Evolutionary conservation across 2,888 invertebrate genomes (phyloP).

Genomic region (Mythimna pallens): DNA sequence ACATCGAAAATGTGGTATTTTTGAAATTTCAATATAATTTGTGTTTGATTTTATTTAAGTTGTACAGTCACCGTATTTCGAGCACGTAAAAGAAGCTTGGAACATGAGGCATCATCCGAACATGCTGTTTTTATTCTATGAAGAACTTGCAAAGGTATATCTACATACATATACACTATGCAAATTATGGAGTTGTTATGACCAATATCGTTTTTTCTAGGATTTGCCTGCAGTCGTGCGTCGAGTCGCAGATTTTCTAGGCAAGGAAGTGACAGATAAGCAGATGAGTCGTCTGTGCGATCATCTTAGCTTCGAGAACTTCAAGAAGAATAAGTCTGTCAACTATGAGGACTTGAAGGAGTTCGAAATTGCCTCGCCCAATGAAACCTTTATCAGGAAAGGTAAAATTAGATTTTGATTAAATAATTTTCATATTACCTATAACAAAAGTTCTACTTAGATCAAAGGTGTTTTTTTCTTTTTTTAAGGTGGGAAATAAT

Average conservation of each 20-base stretch:
- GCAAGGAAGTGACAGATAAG: constrained; percentile 84
- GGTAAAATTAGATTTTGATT: constrained; percentile 49
- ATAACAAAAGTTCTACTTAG: not conserved
- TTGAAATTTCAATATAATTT: not conserved
- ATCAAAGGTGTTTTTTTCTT: too few species aligned
- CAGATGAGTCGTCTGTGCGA: constrained; percentile 90
- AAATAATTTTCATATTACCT: not conserved
- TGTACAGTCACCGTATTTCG: constrained; percentile 93
- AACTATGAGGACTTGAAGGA: constrained; percentile 59
- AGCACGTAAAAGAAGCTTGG: constrained; percentile 94
- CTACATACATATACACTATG: too few species aligned
- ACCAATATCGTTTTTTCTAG: constrained; percentile 34
- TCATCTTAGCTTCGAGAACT: constrained; percentile 94
- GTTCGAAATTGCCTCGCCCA: constrained; percentile 16
- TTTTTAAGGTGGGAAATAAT: too few species aligned
- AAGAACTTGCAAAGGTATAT: constrained; percentile 92
- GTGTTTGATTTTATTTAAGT: constrained; percentile 76
- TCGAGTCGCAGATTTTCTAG: constrained; percentile 90
- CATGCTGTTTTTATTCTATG: constrained; percentile 93
- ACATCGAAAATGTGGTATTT: not conserved
- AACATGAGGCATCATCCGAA: constrained; percentile 91
- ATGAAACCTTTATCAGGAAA: constrained; percentile 65
- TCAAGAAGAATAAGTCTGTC: constrained; percentile 92
- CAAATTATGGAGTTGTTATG: too few species aligned
- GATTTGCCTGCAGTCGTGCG: constrained; percentile 77